Conservation (phyloP, 2,113 vertebrate species). For the Eulemur macaco region DNA sequence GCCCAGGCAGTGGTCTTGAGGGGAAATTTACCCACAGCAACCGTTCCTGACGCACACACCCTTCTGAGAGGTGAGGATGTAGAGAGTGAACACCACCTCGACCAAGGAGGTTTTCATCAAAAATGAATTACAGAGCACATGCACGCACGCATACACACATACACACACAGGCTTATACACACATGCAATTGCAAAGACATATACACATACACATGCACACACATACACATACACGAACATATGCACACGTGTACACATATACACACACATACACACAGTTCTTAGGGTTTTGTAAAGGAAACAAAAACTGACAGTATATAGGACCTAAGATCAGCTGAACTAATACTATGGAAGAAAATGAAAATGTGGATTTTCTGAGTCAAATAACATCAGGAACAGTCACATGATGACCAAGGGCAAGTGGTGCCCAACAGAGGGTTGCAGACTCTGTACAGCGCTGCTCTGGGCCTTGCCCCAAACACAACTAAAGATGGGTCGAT, state of each 20-base stretch:
- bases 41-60: not conserved
- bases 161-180: not conserved
- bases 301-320: not conserved
- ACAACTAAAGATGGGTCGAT: conserved; percentile 61
- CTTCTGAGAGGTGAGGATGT: not conserved
- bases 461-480: conserved; percentile 63
- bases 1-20: not conserved
- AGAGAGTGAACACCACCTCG: not conserved
- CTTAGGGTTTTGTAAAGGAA: not conserved
- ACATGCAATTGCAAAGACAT: not conserved
- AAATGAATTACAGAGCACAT: not conserved
- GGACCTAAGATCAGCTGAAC: not conserved
- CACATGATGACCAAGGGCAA: conserved; percentile 37
- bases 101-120: not conserved
- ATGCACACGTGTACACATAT: not conserved
- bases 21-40: not conserved
- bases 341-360: not conserved
- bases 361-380: conserved; percentile 50
- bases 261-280: not conserved
- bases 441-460: not conserved
- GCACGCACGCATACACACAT: not conserved
- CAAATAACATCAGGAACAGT: conserved; percentile 44
- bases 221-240: not conserved
- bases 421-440: conserved; percentile 32
- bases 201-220: not conserved